Base-by-base conservation (phyloP, 1,140 invertebrate species). In the Neuroterus valhalla region DNA sequence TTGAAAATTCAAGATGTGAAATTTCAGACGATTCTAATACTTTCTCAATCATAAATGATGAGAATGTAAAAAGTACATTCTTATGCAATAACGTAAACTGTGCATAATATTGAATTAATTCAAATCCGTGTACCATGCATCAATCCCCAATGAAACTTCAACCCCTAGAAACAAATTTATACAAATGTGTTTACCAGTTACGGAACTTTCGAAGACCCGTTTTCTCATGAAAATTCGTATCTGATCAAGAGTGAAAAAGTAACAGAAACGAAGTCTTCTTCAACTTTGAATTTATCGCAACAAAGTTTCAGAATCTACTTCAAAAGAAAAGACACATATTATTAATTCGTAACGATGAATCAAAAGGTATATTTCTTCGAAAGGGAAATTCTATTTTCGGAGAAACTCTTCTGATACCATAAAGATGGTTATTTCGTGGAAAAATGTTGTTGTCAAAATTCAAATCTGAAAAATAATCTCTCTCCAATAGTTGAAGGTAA, bases 151-250 rank as follows among this genome's bases (percentile, higher is more conserved):
- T 38, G 1, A 38, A 38, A 38, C 31, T 38, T 38, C 6, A 38
- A 38, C 23, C 23, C 15, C 21, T 55, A 23, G 2, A 2, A 26
- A 23, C 26, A 55, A 55, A 23, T 21, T 67, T 66, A 44, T 70
- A 74, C 68, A 55, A 69, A 72, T 76, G 66, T 77, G 75, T 72
- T 74, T 70, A 76, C 71, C 71, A 70, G 68, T 70, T 68, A 66
- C 21, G 38, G 19, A 68, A 62, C 66, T 55, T 71, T 48, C 68
- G 45, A 71, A 76, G 72, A 70, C 50, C 38, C 68, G 38, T 72
- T 67, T 21, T 26, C 52, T 38, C 12, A 26, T 55, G 52, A 26
- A 55, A 31, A 55, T 55, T 55, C 11, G 0, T 55, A 26, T 55
- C 52, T 26, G 21, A 55, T 55, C 52, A 5, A 10, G 23, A 26